These are phyloP conservation scores for Syngnathus floridae DNA, from an alignment of 2,113 vertebrate genomes.

Conservation along the genomic window DNA sequence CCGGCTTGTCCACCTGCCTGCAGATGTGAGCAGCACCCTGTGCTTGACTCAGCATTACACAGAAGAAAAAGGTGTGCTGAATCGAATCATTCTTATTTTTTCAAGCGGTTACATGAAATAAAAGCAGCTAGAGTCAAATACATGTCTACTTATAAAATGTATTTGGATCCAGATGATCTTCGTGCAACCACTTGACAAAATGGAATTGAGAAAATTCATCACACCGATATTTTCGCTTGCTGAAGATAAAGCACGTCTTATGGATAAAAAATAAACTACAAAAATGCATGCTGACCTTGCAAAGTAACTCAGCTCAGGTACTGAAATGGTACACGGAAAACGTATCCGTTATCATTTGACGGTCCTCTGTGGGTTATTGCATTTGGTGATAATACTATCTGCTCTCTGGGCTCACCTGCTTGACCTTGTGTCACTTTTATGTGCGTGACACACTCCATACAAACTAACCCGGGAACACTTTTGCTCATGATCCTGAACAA, in stretches of 20 bases:
- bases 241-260: slow-evolving; percentile 46
- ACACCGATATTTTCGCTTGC: neutral
- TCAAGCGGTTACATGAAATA: too few species aligned
- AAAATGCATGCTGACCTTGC: slow-evolving; percentile 47
- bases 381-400: slow-evolving; percentile 14
- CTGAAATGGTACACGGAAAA: slow-evolving; percentile 4
- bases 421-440: slow-evolving; percentile 25
- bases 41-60: slow-evolving; percentile 82
- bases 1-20: slow-evolving; percentile 73
- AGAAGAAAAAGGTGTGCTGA: too few species aligned
- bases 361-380: slow-evolving; percentile 9
- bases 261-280: slow-evolving; percentile 11
- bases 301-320: slow-evolving; percentile 22
- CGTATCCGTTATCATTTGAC: slow-evolving; percentile 15
- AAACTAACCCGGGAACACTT: neutral
- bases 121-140: too few species aligned
- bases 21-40: slow-evolving; percentile 71
- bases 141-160: too few species aligned
- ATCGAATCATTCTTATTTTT: too few species aligned
- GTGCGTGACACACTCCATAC: neutral
- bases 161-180: too few species aligned
- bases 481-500: slow-evolving; percentile 2
- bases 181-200: too few species aligned
- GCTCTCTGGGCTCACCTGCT: neutral
- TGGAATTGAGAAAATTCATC: too few species aligned